Percentiles rank a stretch among this genome's conserved stretches.
These are phyloP conservation scores for Andrena hattorfiana DNA, from an alignment of 2,888 invertebrate genomes.

Conservation along the genomic window DNA sequence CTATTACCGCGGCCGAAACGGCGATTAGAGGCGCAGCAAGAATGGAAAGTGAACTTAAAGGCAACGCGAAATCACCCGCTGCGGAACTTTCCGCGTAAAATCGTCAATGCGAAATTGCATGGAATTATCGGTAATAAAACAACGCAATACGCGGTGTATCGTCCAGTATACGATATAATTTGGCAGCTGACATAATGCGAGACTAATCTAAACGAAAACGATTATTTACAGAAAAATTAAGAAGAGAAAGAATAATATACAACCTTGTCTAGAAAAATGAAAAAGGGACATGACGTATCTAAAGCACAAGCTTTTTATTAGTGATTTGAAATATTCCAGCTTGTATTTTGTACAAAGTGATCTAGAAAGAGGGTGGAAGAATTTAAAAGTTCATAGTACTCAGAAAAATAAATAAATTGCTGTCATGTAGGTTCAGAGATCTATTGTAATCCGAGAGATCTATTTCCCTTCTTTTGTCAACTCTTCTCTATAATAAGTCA, in stretches of 20 bases:
- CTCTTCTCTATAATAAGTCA: too few relatives aligned
- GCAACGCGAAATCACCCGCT: slow-evolving; percentile 23
- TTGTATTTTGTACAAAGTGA: too few relatives aligned
- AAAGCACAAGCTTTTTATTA: too few relatives aligned
- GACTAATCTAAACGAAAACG: neutral
- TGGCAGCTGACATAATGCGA: slow-evolving; percentile 45
- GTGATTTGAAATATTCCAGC: too few relatives aligned
- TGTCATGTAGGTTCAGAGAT: too few relatives aligned
- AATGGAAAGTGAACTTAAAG: slow-evolving; percentile 57
- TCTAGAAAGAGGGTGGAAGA: too few relatives aligned
- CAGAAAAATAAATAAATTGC: too few relatives aligned
- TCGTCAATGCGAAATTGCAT: slow-evolving; percentile 55
- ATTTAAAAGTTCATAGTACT: too few relatives aligned
- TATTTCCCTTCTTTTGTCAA: too few relatives aligned
- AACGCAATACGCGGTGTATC: slow-evolving; percentile 18
- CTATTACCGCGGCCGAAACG: slow-evolving; percentile 28
- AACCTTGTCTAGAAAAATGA: neutral
- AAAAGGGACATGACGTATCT: neutral
- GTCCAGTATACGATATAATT: slow-evolving; percentile 40
- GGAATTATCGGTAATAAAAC: slow-evolving; percentile 55
- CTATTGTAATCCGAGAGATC: too few relatives aligned
- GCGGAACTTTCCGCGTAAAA: slow-evolving; percentile 38
- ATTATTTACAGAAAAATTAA: neutral
- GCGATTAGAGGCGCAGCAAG: slow-evolving; percentile 25
- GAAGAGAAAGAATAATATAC: neutral